phyloP scores from a whole-genome alignment of 2,113 vertebrate species.

The Epinephelus lanceolatus region DNA sequence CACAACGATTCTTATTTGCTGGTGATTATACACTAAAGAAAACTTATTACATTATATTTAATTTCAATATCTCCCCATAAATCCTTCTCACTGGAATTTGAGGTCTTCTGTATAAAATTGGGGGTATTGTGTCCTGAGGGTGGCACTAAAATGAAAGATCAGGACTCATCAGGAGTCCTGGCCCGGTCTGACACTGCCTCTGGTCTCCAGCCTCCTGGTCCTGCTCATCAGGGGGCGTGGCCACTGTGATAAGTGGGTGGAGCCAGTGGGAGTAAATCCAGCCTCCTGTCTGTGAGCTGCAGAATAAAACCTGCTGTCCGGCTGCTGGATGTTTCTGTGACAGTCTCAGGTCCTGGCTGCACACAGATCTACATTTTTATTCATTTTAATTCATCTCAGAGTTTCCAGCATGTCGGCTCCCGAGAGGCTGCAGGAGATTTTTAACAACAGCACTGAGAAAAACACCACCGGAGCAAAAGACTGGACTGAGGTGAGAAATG shows the following conservation, averaged over 20 bases:
- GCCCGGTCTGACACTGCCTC: too few relatives aligned
- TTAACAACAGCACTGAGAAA: slow-evolving; percentile 18
- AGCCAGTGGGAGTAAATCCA: not conserved
- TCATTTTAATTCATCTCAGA: not conserved
- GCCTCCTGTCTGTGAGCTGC: not conserved
- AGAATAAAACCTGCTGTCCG: slow-evolving; percentile 23
- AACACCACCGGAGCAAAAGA: slow-evolving; percentile 68
- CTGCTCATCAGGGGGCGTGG: not conserved
- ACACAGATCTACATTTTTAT: too few relatives aligned
- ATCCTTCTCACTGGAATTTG: too few relatives aligned
- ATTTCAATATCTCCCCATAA: too few relatives aligned
- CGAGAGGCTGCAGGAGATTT: not conserved
- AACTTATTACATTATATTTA: too few relatives aligned
- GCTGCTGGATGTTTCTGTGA: not conserved
- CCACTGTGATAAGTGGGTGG: not conserved
- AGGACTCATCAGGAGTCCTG: too few relatives aligned
- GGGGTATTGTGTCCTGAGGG: too few relatives aligned
- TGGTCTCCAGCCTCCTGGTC: not conserved
- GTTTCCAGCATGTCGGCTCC: not conserved
- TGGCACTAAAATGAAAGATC: too few relatives aligned
- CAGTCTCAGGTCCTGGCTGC: not conserved
- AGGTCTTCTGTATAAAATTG: too few relatives aligned
- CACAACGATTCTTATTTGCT: too few relatives aligned
- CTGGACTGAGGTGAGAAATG: slow-evolving; percentile 71
- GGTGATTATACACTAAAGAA: too few relatives aligned